These are phyloP conservation scores for Cyanoramphus novaezelandiae DNA, from an alignment of 2,113 vertebrate genomes.

Conservation along the genomic window DNA sequence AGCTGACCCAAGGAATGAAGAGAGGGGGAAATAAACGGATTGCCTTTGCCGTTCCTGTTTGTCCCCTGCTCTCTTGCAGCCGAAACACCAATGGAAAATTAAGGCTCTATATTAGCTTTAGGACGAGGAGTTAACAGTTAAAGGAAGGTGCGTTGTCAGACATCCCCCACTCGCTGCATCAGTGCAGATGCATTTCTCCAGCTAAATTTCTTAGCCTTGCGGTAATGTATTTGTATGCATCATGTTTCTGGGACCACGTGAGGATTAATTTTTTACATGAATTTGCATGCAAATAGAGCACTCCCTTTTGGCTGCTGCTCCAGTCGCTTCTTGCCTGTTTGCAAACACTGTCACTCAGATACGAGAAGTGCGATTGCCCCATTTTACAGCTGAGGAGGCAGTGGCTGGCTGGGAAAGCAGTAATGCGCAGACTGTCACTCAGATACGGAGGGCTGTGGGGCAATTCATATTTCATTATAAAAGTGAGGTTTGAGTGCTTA, in stretches of 20 bases:
- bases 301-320: constrained; percentile 35
- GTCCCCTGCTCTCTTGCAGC: constrained; percentile 63
- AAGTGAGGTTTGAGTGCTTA: neutral
- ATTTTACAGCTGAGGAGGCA: constrained; percentile 53
- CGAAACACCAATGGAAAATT: constrained; percentile 37
- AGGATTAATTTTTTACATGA: constrained; percentile 61
- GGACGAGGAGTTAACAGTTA: constrained; percentile 37
- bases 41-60: constrained; percentile 47
- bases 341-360: constrained; percentile 43
- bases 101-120: constrained; percentile 38
- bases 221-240: constrained; percentile 44
- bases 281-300: constrained; percentile 59
- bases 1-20: constrained; percentile 63
- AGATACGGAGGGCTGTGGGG: neutral
- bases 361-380: neutral
- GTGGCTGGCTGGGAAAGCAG: constrained; percentile 19
- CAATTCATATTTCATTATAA: constrained; percentile 18
- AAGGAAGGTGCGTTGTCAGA: neutral
- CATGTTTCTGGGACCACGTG: constrained; percentile 50
- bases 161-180: too few relatives aligned
- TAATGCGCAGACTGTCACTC: neutral
- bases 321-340: constrained; percentile 22
- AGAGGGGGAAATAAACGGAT: constrained; percentile 39
- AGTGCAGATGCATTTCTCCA: neutral
- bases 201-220: constrained; percentile 33